Percentiles rank a stretch among this genome's conserved stretches.
Conservation (phyloP, 2,888 invertebrate species). For the Sycophila texana region DNA sequence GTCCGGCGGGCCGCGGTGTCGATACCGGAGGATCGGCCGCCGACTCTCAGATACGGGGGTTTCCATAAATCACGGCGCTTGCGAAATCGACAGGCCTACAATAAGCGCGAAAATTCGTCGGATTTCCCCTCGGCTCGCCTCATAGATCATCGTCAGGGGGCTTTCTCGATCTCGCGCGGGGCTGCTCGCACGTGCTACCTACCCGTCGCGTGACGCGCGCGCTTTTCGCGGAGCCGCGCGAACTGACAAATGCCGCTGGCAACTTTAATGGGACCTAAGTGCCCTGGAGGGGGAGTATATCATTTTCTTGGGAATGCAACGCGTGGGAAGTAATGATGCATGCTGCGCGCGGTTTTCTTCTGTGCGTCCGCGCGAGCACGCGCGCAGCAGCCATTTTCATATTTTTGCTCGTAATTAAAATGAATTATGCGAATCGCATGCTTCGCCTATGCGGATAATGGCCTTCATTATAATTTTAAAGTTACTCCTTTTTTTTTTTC, state of each 20-base stretch:
- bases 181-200: not conserved
- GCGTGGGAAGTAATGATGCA: no score
- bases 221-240: not conserved
- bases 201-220: slow-evolving; percentile 4
- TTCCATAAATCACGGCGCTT: slow-evolving; percentile 22
- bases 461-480: no score
- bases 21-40: not conserved
- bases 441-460: no score
- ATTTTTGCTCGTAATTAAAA: no score
- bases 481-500: no score
- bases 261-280: slow-evolving; percentile 2
- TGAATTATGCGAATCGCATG: no score
- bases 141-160: slow-evolving; percentile 1
- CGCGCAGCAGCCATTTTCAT: no score
- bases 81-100: not conserved
- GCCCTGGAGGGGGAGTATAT: not conserved
- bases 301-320: not conserved
- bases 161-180: not conserved
- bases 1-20: no score
- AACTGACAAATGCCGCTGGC: slow-evolving; percentile 9
- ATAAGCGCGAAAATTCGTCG: slow-evolving; percentile 7
- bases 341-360: no score
- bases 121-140: not conserved
- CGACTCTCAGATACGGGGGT: not conserved
- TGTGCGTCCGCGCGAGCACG: no score